phyloP scores from a whole-genome alignment of 1,140 invertebrate species.

The Drosophila athabasca region DNA sequence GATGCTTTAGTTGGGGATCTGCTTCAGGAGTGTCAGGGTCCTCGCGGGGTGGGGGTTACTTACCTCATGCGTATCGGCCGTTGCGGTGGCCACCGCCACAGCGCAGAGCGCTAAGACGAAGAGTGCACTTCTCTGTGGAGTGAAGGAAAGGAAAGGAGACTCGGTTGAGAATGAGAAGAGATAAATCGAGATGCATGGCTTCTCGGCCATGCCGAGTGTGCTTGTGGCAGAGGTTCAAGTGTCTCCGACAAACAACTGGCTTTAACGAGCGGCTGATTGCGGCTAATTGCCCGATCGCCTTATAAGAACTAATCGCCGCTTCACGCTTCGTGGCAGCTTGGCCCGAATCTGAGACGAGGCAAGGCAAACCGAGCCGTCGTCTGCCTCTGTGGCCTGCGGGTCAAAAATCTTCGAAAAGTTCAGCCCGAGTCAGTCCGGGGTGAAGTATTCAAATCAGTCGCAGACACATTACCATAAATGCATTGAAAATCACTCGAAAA shows the following conservation, averaged over 20 bases:
- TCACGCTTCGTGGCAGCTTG: constrained; percentile 57
- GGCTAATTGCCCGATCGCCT: constrained; percentile 70
- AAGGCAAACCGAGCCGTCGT: constrained; percentile 14
- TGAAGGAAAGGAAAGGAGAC: constrained; percentile 17
- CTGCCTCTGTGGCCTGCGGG: constrained; percentile 23
- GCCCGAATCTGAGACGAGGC: constrained; percentile 38
- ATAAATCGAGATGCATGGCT: constrained; percentile 2
- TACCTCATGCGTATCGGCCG: constrained; percentile 75
- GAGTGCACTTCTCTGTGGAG: constrained; percentile 78
- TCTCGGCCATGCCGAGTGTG: no score
- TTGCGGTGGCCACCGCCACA: constrained; percentile 69
- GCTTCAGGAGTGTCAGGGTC: not conserved
- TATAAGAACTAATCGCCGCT: constrained; percentile 60
- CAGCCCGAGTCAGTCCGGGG: constrained; percentile 34
- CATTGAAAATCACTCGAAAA: constrained; percentile 58
- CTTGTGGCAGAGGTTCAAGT: not conserved
- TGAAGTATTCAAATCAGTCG: constrained; percentile 36
- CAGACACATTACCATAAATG: constrained; percentile 36
- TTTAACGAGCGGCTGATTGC: constrained; percentile 46
- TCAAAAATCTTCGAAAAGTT: constrained; percentile 61
- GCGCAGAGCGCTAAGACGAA: constrained; percentile 79
- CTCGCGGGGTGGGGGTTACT: not conserved
- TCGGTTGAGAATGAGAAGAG: constrained; percentile 6
- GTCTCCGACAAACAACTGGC: constrained; percentile 27
- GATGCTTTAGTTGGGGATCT: not conserved